Percentiles rank a stretch among this genome's conserved stretches.
Conservation (phyloP, 2,797 vertebrate species). For the Microcaecilia unicolor region DNA sequence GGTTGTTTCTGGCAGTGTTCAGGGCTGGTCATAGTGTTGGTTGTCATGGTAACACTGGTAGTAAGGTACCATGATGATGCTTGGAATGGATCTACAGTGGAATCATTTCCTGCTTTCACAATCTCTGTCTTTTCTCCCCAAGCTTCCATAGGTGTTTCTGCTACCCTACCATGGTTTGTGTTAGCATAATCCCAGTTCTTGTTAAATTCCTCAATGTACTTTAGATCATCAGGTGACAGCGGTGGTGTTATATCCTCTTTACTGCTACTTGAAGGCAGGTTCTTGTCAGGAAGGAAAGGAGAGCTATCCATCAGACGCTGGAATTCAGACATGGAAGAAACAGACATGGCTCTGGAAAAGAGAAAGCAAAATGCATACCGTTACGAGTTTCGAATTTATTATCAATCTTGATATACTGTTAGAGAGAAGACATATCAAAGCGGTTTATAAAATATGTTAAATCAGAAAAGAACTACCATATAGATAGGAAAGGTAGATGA, state of each 20-base stretch:
- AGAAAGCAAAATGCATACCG: neutral
- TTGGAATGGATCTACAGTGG: constrained; percentile 61
- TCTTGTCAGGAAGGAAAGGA: constrained; percentile 91
- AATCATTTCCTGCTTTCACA: constrained; percentile 36
- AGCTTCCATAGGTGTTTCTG: constrained; percentile 39
- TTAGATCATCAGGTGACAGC: constrained; percentile 91
- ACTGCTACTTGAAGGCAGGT: constrained; percentile 48
- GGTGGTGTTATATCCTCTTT: constrained; percentile 85
- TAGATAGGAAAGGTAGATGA: too few relatives aligned
- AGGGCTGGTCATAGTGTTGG: constrained; percentile 82
- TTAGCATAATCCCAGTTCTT: constrained; percentile 79
- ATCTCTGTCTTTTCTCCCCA: constrained; percentile 60
- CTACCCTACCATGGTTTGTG: constrained; percentile 27
- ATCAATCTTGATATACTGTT: too few relatives aligned
- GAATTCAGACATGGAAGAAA: constrained; percentile 98
- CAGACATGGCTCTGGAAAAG: constrained; percentile 79
- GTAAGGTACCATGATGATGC: constrained; percentile 87
- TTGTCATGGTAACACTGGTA: constrained; percentile 88
- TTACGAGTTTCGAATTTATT: too few relatives aligned
- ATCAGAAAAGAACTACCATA: too few relatives aligned
- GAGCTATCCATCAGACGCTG: constrained; percentile 95
- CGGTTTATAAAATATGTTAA: too few relatives aligned
- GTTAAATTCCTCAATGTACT: constrained; percentile 95
- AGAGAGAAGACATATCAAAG: too few relatives aligned
- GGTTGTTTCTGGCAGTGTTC: constrained; percentile 84